A percentile compares a stretch with the other conserved stretches of the same genome.
Conservation (phyloP, 2,113 vertebrate species). For the Butorides virescens region DNA sequence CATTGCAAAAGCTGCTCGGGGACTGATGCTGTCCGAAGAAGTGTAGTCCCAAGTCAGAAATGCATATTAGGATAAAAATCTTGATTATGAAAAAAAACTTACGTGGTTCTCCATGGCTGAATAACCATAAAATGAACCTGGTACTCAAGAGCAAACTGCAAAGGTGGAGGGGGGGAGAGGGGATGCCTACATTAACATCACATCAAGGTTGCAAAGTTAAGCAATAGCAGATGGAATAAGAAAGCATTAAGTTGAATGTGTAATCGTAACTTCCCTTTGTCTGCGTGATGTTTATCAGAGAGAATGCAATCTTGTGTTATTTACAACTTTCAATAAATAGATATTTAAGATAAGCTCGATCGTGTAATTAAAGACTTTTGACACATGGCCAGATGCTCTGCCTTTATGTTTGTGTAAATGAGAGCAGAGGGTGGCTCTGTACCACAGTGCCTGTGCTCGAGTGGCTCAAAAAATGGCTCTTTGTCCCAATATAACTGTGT, state of each 20-base stretch:
- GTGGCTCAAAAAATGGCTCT: background rate
- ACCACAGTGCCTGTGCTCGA: background rate
- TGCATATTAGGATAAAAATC: background rate
- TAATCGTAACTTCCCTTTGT: background rate
- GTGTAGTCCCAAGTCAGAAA: background rate
- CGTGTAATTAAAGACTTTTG: conserved; percentile 37
- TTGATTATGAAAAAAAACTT: too few relatives aligned
- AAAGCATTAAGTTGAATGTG: background rate
- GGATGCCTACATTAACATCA: background rate
- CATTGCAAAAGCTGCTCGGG: background rate
- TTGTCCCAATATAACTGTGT: background rate
- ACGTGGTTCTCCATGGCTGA: background rate
- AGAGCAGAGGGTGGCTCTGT: background rate
- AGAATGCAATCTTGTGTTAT: background rate
- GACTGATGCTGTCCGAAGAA: background rate
- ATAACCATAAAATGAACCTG: background rate
- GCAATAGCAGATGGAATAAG: background rate
- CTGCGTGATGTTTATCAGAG: background rate
- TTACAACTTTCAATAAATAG: conserved; percentile 21
- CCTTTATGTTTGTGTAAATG: conserved; percentile 38
- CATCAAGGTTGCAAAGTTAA: background rate
- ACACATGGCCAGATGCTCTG: conserved; percentile 26
- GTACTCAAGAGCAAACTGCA: background rate
- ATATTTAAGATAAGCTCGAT: conserved; percentile 38
- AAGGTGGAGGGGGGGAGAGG: background rate